Base-by-base conservation (phyloP, 2,797 vertebrate genomes). In the Protosalanx chinensis region DNA sequence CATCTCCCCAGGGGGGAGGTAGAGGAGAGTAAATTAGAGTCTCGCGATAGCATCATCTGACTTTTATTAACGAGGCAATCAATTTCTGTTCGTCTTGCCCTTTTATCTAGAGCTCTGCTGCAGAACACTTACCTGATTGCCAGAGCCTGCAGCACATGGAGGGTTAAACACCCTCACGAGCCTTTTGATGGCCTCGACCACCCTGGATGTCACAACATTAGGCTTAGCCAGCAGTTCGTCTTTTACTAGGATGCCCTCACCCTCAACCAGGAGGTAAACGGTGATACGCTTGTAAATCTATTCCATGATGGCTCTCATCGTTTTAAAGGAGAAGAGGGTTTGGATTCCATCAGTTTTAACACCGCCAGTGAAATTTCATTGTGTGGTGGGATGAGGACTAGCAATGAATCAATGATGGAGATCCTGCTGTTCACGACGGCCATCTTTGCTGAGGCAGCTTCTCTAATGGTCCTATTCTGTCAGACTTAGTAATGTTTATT, bases 1-100 rank as follows among this genome's bases (percentile, higher is more conserved):
- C 59, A 12, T 6, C 23, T 61, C 23, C 27, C 29, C 59, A 1
- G 10, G 23, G 15, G 59, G 8, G 7, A 8, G 18, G 20, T 6
- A 15, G 59, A 27, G 0, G 10, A 61, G 6, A 61, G 23, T 15
- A 61, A 15, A 61, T 16, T n/a, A 61, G 59, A 27, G 20, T 60
- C 20, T 60, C 20, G 27, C 12, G 20, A 27, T 29, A 72, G 71
- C 68, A 59, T 79, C 70, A 70, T 79, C 73, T 80, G 85, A 84
- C 82, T 81, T 88, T 82, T 85, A 87, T 84, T 85, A 86, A 89
- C 85, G 84, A 79, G 72, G 73, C 64, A 76, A 86, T 88, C 85
- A 82, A 83, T 86, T 82, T 67, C 60, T 81, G 74, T 85, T 85
- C 78, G 72, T 85, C 76, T 84, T 79, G 78, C 72, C 77, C 79